Base-by-base conservation (phyloP, 2,888 invertebrate genomes). In the Sarcophaga variegata region DNA sequence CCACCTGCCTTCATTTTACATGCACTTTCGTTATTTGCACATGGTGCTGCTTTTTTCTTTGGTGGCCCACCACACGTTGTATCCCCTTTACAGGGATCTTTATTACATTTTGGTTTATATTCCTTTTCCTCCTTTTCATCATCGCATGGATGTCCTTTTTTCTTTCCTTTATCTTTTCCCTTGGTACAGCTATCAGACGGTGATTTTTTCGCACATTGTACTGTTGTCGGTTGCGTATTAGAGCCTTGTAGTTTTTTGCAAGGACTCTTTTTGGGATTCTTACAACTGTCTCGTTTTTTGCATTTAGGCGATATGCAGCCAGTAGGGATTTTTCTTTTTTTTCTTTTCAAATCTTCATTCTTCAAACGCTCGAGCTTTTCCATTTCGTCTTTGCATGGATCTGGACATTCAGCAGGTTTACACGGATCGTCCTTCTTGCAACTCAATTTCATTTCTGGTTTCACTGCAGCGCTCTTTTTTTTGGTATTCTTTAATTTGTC, bases 51-150 rank as follows among this genome's bases (percentile, higher is more conserved):
- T 25, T 63, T 22, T 12, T 49, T n/a, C 20, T 77, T 77, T 59
- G 66, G 54, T 11, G 20, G 12, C 4, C 22, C 74, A 27, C 47
- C 25, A 66, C 45, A 49, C 11, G 71, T 2, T n/a, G 45, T 8
- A 59, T 60, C 45, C 27, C 45, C 0, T 27, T 85, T 81, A 54
- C 83, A 85, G 4, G 83, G 83, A 77, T 86, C 80, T 59, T 20
- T 47, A 74, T 86, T 86, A 37, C 86, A 83, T 81, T 86, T 86
- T 8, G 86, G 86, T 22, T 80, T 80, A 69, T 83, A 80, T 14
- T 76, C 76, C 14, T 22, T 54, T 5, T 83, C 54, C 1, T 76
- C 37, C 37, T 37, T 37, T 3, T 37, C 77, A 45, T 86, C 82
- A 54, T 12, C 54, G 17, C 54, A 54, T 17, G 54, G 54, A 54